Conservation (phyloP, 2,888 invertebrate species). For the Brachyopa scutellaris region DNA sequence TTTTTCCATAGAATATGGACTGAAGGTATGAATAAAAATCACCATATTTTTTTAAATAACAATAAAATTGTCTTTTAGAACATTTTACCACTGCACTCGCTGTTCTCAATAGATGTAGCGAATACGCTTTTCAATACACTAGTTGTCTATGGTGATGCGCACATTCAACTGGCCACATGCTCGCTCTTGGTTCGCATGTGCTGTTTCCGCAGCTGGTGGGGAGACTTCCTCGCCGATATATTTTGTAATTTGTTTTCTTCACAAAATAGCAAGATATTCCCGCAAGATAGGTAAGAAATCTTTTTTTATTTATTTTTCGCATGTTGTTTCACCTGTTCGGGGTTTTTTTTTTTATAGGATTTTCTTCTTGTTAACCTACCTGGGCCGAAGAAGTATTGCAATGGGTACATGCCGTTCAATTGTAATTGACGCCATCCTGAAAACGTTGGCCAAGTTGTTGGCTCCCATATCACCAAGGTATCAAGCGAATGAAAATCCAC, state of each 20-base stretch:
- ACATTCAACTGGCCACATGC: slow-evolving; percentile 90
- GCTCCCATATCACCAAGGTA: slow-evolving; percentile 83
- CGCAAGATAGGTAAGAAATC: slow-evolving; percentile 89
- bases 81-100: slow-evolving; percentile 79
- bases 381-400: slow-evolving; percentile 90
- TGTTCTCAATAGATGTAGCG: slow-evolving; percentile 82
- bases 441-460: slow-evolving; percentile 84
- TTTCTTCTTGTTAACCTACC: slow-evolving; percentile 92
- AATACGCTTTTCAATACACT: slow-evolving; percentile 88
- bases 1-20: slow-evolving; percentile 85
- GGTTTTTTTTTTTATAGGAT: slow-evolving; percentile 85
- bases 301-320: no score
- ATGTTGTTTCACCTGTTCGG: no score
- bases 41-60: slow-evolving; percentile 74
- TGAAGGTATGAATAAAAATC: slow-evolving; percentile 76
- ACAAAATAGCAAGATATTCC: slow-evolving; percentile 89
- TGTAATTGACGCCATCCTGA: slow-evolving; percentile 86
- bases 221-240: slow-evolving; percentile 92
- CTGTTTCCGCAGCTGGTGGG: slow-evolving; percentile 93
- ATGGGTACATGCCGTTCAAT: slow-evolving; percentile 84
- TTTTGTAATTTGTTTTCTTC: slow-evolving; percentile 90
- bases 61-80: slow-evolving; percentile 75
- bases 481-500: slow-evolving; percentile 76
- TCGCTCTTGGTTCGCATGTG: slow-evolving; percentile 89
- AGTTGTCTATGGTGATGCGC: slow-evolving; percentile 90